phyloP scores from a whole-genome alignment of 2,797 vertebrate genomes.

The Onychomys leucogaster region DNA sequence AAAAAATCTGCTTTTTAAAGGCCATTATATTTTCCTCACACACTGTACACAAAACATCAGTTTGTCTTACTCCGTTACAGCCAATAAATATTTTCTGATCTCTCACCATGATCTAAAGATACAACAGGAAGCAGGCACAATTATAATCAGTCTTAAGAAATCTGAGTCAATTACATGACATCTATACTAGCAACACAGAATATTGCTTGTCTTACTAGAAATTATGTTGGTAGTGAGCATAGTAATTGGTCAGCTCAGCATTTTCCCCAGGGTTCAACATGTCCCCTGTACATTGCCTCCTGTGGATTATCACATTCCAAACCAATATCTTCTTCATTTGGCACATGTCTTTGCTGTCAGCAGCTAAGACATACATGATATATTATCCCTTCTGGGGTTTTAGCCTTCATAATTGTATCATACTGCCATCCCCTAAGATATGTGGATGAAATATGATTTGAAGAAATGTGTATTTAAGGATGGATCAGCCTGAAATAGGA shows the following conservation, averaged over 20 bases:
- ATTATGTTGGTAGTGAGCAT: background rate
- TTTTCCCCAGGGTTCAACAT: background rate
- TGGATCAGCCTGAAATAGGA: background rate
- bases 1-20: background rate
- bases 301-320: background rate
- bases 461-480: background rate
- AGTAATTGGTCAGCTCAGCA: background rate
- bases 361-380: background rate
- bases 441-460: background rate
- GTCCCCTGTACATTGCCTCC: background rate
- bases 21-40: background rate
- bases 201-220: background rate
- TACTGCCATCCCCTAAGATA: background rate
- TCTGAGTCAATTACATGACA: background rate
- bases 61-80: background rate
- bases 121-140: background rate
- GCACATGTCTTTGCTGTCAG: background rate
- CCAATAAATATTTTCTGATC: background rate
- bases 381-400: background rate
- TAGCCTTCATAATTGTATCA: slow-evolving; percentile 13
- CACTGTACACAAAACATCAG: background rate
- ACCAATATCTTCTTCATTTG: background rate
- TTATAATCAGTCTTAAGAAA: background rate
- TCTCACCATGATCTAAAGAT: background rate
- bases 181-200: background rate